phyloP scores from a whole-genome alignment of 2,888 invertebrate genomes.

The Eudasyphora cyanicolor region DNA sequence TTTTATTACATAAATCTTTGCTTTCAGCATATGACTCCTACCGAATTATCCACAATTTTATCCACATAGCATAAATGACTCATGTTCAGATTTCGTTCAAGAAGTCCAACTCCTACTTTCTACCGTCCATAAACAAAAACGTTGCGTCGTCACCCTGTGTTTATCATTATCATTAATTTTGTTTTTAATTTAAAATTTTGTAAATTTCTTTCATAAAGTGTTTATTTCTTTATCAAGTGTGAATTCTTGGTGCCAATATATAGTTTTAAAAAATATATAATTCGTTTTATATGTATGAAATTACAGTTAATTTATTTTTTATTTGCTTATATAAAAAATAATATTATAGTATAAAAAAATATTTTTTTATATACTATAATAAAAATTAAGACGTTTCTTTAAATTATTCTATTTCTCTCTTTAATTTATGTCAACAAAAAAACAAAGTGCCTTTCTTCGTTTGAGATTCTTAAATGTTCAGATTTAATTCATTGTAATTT shows the following conservation, averaged over 20 bases:
- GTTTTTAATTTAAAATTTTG: constrained; percentile 20
- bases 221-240: constrained; percentile 65
- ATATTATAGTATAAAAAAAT: neutral
- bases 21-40: no score
- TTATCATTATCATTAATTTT: neutral
- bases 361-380: neutral
- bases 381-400: neutral
- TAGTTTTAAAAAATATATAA: constrained; percentile 63
- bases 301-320: neutral
- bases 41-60: no score
- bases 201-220: constrained; percentile 30
- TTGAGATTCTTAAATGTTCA: constrained; percentile 12
- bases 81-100: no score
- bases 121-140: no score
- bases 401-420: neutral
- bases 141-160: neutral
- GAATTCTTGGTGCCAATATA: constrained; percentile 80
- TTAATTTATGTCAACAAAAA: neutral
- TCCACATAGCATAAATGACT: no score
- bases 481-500: constrained; percentile 22
- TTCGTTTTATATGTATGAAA: neutral
- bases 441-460: constrained; percentile 37
- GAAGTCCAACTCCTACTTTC: no score
- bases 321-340: neutral
- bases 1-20: no score